Evolutionary conservation across 2,113 vertebrate species (phyloP), one percentile per base, ranked within the genome.

Genomic region (Recurvirostra avosetta): DNA sequence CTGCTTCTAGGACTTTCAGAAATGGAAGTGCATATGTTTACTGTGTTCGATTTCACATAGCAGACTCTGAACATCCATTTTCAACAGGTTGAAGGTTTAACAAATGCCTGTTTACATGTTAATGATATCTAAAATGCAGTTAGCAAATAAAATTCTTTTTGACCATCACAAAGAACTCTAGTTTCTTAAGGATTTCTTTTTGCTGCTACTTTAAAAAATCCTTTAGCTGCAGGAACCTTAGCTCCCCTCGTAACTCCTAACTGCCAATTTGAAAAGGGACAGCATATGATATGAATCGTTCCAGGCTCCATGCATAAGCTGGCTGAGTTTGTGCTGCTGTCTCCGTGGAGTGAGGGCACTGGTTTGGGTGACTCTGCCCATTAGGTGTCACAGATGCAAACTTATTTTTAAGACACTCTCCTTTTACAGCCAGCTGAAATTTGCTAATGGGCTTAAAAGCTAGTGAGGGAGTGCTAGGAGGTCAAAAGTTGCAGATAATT

Each of bases 301-400:
- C 13, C 61, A 82, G n/a, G 19, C 15, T 34, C 50, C 30, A 12
- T 0, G 0, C 73, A 15, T 71, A 21, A 53, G 9, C 77, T 77
- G 27, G 9, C 65, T 83, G 43, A 63, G 12, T 63, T 79, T 8
- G 3, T 79, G n/a, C n/a, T 76, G 41, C 11, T 86, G n/a, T 65
- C 40, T 65, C 52, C 30, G 17, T 9, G 2, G 18, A 45, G 11
- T 17, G 38, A 75, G 25, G 34, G 26, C 27, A 30, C 41, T 38
- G 29, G 5, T 80, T 70, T 75, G 62, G 25, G 25, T 23, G 43
- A 25, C 15, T 62, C 72, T 88, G 65, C 30, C 38, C 38, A 25
- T 29, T 63, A 40, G 19, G 12, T 84, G 40, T 80, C 47, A 67
- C 22, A 84, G 67, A 89, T 34, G 22, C 12, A 11, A 49, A 36